Base-by-base conservation (phyloP, 2,888 invertebrate genomes). In the Leucania comma region DNA sequence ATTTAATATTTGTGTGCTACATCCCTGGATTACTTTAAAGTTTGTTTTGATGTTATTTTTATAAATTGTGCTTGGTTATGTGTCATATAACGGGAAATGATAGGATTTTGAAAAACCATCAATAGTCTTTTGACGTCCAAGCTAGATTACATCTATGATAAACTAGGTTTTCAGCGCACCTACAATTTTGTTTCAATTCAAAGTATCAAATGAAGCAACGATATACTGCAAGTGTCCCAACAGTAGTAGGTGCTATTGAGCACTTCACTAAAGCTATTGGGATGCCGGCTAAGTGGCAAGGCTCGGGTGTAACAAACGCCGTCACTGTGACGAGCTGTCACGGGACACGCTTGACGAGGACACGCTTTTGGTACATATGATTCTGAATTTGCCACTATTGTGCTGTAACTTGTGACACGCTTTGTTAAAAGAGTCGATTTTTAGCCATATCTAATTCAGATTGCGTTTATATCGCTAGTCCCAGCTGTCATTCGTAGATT, bases 1-100 rank as follows among this genome's bases (percentile, higher is more conserved):
- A 85, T 86, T 72, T 84, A 62, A 76, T 86, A 84, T 78, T 84
- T 84, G 24, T 63, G 50, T 50, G 29, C 24, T 50, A 56, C 53
- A 56, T 66, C 50, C 72, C 53, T 54, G 66, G 64, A 29, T 24
- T 58, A 29, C n/a, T 57, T 67, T 51, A 62, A 51, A 57, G 38
- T 82, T 59, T 48, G 57, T 59, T 48, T 12, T 59, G 61, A 68
- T 61, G 58, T 60, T 46, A 22, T 53, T 79, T 24, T 66, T 26
- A 50, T 61, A 10, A 35, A 42, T 50, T 29, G n/a, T 54, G 4
- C 50, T 50, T 20, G 57, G 51, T 54, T 29, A 29, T 26, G 29
- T 68, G 53, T 12, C 20, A 1, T 24, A 2, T 38, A 10, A 63
- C 1, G 12, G 20, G 12, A 17, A n/a, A 1, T 50, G 26, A 3